Evolutionary conservation across 1,140 invertebrate genomes (phyloP), one percentile per base, ranked within the genome.

Genomic region (Drosophila carrolli): DNA sequence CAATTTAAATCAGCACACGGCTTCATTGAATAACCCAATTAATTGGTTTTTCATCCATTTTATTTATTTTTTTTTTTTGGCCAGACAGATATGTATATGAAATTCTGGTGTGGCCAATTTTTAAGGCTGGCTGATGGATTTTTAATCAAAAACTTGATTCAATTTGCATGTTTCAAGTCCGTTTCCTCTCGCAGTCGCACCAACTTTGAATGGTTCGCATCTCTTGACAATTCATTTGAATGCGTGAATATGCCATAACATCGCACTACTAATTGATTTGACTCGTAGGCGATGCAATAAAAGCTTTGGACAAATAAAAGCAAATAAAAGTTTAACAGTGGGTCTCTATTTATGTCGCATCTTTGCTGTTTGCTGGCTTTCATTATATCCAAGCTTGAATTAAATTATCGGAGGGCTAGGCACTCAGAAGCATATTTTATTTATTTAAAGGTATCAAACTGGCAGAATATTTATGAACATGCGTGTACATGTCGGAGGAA

Each of bases 111-210:
- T 37, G 27, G 37, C 38, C n/a, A 32, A 40, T 56, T 8, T 51
- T 67, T 48, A 41, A 35, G 44, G 32, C 44, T 48, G 32, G 37
- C 41, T 58, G 56, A 77, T 77, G 73, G 74, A 68, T 61, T 77
- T 77, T 76, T 68, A 76, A 77, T 68, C 74, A 77, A 76, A 63
- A 76, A 67, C 56, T 70, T 70, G 55, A 77, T 77, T 77, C 51
- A 77, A 77, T 77, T 77, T 77, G 75, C 74, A 77, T 77, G 73
- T 77, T 77, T 77, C 73, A 77, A 71, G 68, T 58, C 66, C 66
- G 66, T 38, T 56, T 70, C 50, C 50, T 65, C 40, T 46, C 35
- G 41, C 62, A 5, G 10, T 41, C 37, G 7, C 35, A 7, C 11
- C 35, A 47, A 29, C n/a, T 57, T 57, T 29, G 32, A 71, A 27